Percentiles rank a stretch among this genome's conserved stretches.
These are phyloP conservation scores for Athripsodes cinereus DNA, from an alignment of 2,888 invertebrate species.

Conservation along the genomic window DNA sequence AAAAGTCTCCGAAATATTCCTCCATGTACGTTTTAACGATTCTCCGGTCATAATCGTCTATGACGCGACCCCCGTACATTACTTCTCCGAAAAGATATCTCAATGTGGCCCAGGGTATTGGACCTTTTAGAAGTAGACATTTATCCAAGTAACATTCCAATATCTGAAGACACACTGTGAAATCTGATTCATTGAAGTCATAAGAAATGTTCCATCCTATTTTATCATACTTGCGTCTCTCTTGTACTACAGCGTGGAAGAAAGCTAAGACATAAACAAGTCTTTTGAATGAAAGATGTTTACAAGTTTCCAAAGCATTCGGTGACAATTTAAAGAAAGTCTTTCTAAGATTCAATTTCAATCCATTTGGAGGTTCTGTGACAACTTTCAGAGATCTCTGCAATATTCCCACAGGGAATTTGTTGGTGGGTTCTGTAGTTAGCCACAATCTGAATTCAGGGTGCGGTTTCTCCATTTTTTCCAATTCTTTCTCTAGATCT, in stretches of 20 bases:
- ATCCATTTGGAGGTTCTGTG: conserved; percentile 86
- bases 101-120: conserved; percentile 84
- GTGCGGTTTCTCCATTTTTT: conserved; percentile 73
- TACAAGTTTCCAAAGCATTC: conserved; percentile 66
- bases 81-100: conserved; percentile 93
- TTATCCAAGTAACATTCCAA: conserved; percentile 79
- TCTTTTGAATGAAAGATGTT: conserved; percentile 71
- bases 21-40: conserved; percentile 85
- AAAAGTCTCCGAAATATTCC: conserved; percentile 91
- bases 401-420: conserved; percentile 85
- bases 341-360: conserved; percentile 81
- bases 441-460: conserved; percentile 90
- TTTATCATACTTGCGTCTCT: conserved; percentile 87
- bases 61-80: conserved; percentile 92
- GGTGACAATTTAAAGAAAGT: conserved; percentile 82
- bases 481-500: conserved; percentile 76
- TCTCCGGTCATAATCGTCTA: conserved; percentile 85
- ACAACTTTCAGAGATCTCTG: conserved; percentile 86
- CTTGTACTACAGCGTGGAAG: conserved; percentile 91
- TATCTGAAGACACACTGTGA: conserved; percentile 81
- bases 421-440: conserved; percentile 81
- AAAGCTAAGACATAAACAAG: conserved; percentile 85
- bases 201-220: conserved; percentile 93
- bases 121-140: conserved; percentile 50
- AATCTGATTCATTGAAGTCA: conserved; percentile 92